These are phyloP conservation scores for Ceratitis capitata DNA, from an alignment of 1,140 invertebrate species.

Conservation along the genomic window DNA sequence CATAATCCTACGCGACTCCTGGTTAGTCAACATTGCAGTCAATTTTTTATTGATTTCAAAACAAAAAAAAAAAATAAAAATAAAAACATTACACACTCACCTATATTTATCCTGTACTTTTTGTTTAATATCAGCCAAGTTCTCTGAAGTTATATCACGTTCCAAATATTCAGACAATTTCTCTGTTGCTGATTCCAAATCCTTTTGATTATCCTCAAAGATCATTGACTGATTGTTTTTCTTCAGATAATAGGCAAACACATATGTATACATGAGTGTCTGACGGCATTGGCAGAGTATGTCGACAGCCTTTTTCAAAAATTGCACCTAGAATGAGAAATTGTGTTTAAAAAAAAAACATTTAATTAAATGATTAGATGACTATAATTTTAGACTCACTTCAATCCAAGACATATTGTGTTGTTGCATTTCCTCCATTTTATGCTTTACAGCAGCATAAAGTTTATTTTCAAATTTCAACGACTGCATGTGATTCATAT, in stretches of 20 bases:
- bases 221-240: conserved; percentile 99
- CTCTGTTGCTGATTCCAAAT: conserved; percentile 97
- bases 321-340: conserved; percentile 80
- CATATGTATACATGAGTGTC: conserved; percentile 99
- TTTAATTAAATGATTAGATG: neutral
- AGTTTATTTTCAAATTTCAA: conserved; percentile 98
- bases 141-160: conserved; percentile 97
- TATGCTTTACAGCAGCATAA: conserved; percentile 92
- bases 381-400: conserved; percentile 67
- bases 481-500: conserved; percentile 99
- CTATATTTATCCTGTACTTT: conserved; percentile 99
- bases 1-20: no score
- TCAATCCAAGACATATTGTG: conserved; percentile 99
- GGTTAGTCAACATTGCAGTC: no score
- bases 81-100: conserved; percentile 66
- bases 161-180: conserved; percentile 97
- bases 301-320: conserved; percentile 97
- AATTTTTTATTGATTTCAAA: no score
- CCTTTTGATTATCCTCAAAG: conserved; percentile 99
- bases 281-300: conserved; percentile 97
- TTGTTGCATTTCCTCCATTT: conserved; percentile 99
- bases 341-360: neutral
- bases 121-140: conserved; percentile 97
- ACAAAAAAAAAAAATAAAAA: no score
- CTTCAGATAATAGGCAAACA: conserved; percentile 97